phyloP scores from a whole-genome alignment of 2,797 vertebrate genomes.

The Acropternis orthonyx region DNA sequence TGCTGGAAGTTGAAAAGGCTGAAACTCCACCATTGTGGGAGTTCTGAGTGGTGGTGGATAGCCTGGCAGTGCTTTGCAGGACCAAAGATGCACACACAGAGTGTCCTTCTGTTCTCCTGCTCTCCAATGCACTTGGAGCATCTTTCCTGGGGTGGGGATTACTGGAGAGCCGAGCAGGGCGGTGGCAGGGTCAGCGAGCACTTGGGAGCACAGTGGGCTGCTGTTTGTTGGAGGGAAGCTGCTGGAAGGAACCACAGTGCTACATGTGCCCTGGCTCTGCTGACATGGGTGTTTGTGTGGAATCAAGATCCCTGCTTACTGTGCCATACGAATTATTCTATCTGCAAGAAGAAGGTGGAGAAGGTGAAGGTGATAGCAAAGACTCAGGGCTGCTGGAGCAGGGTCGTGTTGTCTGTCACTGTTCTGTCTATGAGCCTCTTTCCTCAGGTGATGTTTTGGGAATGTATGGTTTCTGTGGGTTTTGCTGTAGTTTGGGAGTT shows the following conservation, averaged over 20 bases:
- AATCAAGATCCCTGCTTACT: neutral
- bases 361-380: neutral
- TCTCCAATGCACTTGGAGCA: neutral
- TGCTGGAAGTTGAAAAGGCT: conserved; percentile 51
- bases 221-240: neutral
- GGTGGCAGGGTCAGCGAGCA: neutral
- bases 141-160: fast-evolving
- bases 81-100: neutral
- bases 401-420: neutral
- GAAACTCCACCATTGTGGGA: neutral
- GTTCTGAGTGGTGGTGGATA: neutral
- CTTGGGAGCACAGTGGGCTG: fast-evolving
- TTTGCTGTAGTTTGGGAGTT: neutral
- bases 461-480: neutral
- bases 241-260: fast-evolving
- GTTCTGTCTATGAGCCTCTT: neutral
- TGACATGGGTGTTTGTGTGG: fast-evolving
- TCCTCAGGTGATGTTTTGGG: neutral
- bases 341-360: neutral
- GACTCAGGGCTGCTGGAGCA: fast-evolving
- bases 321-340: fast-evolving
- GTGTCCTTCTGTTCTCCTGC: neutral
- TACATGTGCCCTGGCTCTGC: fast-evolving
- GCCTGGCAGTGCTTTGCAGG: neutral
- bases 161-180: neutral